Percentiles rank a stretch among this genome's conserved stretches.
Evolutionary conservation across 2,888 invertebrate genomes (phyloP).

Genomic region (Ischnus inquisitorius): DNA sequence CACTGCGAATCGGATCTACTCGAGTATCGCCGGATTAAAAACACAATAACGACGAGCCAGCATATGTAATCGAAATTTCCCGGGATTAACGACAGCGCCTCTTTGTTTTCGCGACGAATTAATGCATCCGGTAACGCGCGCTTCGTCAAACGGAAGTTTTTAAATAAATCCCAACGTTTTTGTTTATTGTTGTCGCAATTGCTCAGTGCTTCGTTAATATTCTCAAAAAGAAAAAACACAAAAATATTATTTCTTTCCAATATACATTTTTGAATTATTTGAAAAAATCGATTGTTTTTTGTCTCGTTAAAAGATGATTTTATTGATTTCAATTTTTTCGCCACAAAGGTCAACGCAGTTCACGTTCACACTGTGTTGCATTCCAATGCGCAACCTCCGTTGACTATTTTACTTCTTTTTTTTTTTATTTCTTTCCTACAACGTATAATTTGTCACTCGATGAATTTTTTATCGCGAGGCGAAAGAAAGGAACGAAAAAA

Average conservation of each 20-base stretch:
- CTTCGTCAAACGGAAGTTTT: no score
- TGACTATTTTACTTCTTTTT: background rate
- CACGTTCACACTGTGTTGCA: conserved; percentile 7
- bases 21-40: background rate
- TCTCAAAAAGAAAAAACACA: background rate
- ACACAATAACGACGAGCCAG: background rate
- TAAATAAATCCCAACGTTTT: no score
- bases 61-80: background rate
- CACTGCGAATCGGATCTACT: no score
- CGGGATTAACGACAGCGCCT: background rate
- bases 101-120: background rate
- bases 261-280: no score
- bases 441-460: background rate
- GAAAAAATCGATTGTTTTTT: no score
- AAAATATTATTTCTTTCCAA: background rate
- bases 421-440: background rate
- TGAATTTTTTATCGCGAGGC: background rate
- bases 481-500: background rate
- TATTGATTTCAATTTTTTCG: background rate
- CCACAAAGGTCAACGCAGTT: background rate
- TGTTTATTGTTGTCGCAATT: no score
- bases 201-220: no score
- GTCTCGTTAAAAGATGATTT: background rate
- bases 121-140: no score
- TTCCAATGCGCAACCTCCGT: conserved; percentile 10